Evolutionary conservation across 2,113 vertebrate species (phyloP), one percentile per base, ranked within the genome.

Genomic region (Isichthys henryi): DNA sequence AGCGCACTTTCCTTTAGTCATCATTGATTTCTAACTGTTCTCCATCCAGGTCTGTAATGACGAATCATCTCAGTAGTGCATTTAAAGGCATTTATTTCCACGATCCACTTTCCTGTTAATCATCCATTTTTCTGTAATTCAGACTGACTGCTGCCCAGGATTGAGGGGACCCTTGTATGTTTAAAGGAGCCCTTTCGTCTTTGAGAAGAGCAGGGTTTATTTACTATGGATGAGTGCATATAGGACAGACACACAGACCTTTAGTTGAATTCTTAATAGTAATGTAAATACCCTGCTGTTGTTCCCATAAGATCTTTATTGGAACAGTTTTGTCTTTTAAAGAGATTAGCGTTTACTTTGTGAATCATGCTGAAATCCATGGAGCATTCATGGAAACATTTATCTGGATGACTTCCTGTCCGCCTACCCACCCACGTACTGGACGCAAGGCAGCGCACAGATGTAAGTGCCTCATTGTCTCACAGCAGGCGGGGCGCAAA

Each of bases 341-440:
- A 49, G 74, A 43, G 88, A 82, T 82, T 13, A 77, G 27, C 31
- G 48, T 90, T 86, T 43, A 77, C 52, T 86, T 70, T n/a, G 35
- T 93, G 52, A 90, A 74, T 85, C 91, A 94, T 27, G 53, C 92
- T 92, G 88, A 92, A 92, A 90, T 92, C 91, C 90, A 91, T 92
- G 92, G 93, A 93, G 94, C 49, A 49, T 53, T 91, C 74, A 91
- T 94, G 94, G 94, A 95, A 95, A 95, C 86, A 93, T 91, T 92
- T 92, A 92, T 90, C 93, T 93, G 91, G 89, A 91, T 89, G 0
- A 43, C 86, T 92, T 94, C 92, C 95, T 94, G 58, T 66, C 70
- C 89, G 46, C 62, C 87, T 88, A 50, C 82, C 56, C 87, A 70
- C 58, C 48, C 9, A n/a, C 82, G 35, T 9, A 2, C 86, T 90